phyloP scores from a whole-genome alignment of 2,888 invertebrate genomes.

The Cylindroiulus punctatus region DNA sequence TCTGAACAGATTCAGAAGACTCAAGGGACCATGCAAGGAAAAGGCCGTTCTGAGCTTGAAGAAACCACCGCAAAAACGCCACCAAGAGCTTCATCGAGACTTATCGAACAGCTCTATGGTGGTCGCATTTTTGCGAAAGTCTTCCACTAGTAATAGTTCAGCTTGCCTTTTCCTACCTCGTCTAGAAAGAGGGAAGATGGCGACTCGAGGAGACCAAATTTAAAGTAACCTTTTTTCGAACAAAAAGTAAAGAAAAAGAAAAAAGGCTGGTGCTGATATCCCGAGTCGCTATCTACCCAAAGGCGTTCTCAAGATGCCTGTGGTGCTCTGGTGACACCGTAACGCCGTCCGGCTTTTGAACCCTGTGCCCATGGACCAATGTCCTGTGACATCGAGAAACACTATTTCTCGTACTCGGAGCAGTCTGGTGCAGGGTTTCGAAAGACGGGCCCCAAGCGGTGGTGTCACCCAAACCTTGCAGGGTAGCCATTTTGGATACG shows the following conservation, averaged over 20 bases:
- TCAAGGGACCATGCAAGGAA: not conserved
- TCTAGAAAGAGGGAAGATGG: not conserved
- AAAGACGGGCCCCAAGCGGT: not conserved
- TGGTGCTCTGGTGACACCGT: not conserved
- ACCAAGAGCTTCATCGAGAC: not conserved
- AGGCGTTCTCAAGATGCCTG: not conserved
- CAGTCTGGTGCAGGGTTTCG: not conserved
- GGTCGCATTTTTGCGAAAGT: not conserved
- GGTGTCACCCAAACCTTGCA: not conserved
- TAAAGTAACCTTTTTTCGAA: not conserved
- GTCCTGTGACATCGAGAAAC: too few species aligned
- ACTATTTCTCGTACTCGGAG: not conserved
- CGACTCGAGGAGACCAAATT: not conserved
- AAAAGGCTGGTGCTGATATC: too few species aligned
- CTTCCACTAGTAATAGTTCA: not conserved
- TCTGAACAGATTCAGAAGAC: not conserved
- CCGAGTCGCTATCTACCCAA: not conserved
- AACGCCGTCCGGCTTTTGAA: too few species aligned
- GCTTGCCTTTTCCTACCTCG: not conserved
- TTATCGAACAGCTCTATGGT: constrained; percentile 1
- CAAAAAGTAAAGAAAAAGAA: not conserved
- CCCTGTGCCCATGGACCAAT: too few species aligned
- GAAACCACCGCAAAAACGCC: not conserved
- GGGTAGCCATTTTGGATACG: not conserved
- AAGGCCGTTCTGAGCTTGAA: not conserved